phyloP scores from a whole-genome alignment of 2,888 invertebrate species.

The Cerceris rybyensis region DNA sequence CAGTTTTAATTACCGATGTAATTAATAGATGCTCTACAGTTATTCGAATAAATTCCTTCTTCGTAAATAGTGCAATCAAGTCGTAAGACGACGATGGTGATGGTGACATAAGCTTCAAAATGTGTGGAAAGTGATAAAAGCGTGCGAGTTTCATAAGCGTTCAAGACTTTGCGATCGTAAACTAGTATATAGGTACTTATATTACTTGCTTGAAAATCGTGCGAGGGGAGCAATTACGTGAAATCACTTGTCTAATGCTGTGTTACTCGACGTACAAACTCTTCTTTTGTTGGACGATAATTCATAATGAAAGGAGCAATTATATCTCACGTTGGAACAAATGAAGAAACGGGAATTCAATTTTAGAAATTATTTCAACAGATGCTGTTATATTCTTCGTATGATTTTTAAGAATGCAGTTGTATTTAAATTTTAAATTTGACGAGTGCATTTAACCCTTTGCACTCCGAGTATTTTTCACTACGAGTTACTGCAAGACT shows the following conservation, averaged over 20 bases:
- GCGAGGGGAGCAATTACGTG: conserved; percentile 6
- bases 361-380: too few relatives aligned
- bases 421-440: too few relatives aligned
- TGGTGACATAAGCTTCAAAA: conserved; percentile 9
- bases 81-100: conserved; percentile 2
- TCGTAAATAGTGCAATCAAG: conserved; percentile 1
- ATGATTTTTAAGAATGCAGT: too few relatives aligned
- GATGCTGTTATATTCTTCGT: too few relatives aligned
- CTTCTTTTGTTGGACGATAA: not conserved
- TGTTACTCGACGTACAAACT: not conserved
- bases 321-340: too few relatives aligned
- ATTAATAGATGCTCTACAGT: not conserved
- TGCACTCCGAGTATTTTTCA: too few relatives aligned
- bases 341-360: too few relatives aligned
- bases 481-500: too few relatives aligned
- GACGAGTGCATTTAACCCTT: too few relatives aligned
- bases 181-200: conserved; percentile 5
- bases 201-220: not conserved
- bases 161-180: conserved; percentile 16
- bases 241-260: conserved; percentile 5
- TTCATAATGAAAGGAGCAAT: not conserved
- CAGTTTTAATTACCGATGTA: not conserved
- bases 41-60: conserved; percentile 1
- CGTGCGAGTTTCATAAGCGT: conserved; percentile 19
- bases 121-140: not conserved